Evolutionary conservation across 2,113 vertebrate species (phyloP).

Genomic region (Daboia siamensis): DNA sequence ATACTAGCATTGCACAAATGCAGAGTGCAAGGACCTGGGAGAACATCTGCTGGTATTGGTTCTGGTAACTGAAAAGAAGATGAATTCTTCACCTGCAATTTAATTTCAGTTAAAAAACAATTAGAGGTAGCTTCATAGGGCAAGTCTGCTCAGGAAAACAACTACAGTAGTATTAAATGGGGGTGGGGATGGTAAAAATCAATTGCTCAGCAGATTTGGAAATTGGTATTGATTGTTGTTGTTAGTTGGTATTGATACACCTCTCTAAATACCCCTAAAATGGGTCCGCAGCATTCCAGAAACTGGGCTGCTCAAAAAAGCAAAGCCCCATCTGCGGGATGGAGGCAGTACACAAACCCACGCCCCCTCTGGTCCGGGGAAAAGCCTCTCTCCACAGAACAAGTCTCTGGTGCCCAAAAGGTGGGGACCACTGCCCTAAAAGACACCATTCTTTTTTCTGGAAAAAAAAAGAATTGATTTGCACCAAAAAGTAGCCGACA

Average conservation of each 20-base stretch:
- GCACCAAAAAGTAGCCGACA: background rate
- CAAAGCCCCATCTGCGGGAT: too few relatives aligned
- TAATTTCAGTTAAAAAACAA: background rate
- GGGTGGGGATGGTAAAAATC: background rate
- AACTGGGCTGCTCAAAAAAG: too few relatives aligned
- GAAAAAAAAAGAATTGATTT: background rate
- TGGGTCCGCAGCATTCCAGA: too few relatives aligned
- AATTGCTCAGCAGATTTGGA: background rate
- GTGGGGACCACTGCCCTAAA: background rate
- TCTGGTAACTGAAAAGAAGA: background rate
- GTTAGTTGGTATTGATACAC: background rate
- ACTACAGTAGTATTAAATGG: too few relatives aligned
- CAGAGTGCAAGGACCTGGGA: background rate
- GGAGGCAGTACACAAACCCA: too few relatives aligned
- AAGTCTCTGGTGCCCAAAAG: too few relatives aligned
- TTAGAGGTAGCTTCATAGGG: background rate
- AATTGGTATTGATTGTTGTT: too few relatives aligned
- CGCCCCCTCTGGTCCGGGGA: too few relatives aligned
- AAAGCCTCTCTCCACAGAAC: too few relatives aligned
- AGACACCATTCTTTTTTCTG: background rate
- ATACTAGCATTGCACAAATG: too few relatives aligned
- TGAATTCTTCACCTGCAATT: background rate
- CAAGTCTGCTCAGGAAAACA: background rate
- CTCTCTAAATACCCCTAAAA: background rate
- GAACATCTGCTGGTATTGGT: background rate